phyloP scores from a whole-genome alignment of 2,888 invertebrate genomes.

The Stenotaenia linearis region DNA sequence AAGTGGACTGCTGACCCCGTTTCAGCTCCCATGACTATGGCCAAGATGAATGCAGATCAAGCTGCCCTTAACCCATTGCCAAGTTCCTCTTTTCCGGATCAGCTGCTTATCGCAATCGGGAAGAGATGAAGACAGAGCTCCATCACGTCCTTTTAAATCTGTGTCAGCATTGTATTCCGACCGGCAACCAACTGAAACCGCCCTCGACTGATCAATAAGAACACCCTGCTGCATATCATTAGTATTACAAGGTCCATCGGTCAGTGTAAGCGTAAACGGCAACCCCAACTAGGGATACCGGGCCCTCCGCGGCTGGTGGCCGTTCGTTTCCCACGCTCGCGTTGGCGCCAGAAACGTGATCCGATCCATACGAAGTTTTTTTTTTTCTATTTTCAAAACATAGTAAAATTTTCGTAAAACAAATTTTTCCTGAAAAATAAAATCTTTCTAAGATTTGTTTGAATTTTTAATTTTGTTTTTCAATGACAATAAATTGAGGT shows the following conservation, averaged over 20 bases:
- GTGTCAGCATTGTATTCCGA: neutral
- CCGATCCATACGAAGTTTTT: neutral
- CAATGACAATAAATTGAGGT: too few species aligned
- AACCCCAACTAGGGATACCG: neutral
- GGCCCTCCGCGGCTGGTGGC: neutral
- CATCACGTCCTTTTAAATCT: neutral
- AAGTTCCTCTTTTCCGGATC: neutral
- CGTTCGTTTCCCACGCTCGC: neutral
- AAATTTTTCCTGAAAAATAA: neutral
- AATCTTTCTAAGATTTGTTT: neutral
- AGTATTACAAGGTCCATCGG: neutral
- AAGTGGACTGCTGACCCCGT: neutral
- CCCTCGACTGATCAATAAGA: neutral
- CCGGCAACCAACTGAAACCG: neutral
- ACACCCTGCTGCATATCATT: neutral
- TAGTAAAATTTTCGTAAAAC: neutral
- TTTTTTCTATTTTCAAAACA: too few species aligned
- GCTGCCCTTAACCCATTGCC: neutral
- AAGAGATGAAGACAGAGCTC: neutral
- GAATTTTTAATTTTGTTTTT: too few species aligned
- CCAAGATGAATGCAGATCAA: neutral
- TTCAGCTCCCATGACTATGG: neutral
- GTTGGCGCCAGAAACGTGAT: neutral
- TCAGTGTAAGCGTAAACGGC: neutral
- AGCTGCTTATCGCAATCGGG: neutral